phyloP scores from a whole-genome alignment of 1,140 invertebrate species.

The Euglossa dilemma region DNA sequence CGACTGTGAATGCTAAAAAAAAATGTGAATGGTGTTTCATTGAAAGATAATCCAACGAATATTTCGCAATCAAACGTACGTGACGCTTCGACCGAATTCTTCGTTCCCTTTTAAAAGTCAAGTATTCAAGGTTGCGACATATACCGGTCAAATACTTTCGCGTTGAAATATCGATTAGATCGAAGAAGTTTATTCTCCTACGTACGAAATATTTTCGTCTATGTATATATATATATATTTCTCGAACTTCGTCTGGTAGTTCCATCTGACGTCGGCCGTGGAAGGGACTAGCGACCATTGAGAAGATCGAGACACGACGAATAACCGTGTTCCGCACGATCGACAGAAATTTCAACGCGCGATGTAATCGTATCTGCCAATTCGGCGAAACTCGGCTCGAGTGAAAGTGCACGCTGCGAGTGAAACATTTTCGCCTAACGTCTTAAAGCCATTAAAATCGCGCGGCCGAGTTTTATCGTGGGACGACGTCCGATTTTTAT shows the following conservation, averaged over 20 bases:
- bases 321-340: slow-evolving; percentile 48
- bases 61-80: slow-evolving; percentile 21
- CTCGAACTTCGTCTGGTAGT: too few relatives aligned
- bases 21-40: slow-evolving; percentile 3
- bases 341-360: slow-evolving; percentile 66
- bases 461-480: slow-evolving; percentile 33
- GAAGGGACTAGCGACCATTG: neutral
- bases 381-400: slow-evolving; percentile 57
- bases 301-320: slow-evolving; percentile 13
- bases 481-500: slow-evolving; percentile 28
- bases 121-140: slow-evolving; percentile 50
- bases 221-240: too few relatives aligned
- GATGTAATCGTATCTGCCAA: slow-evolving; percentile 61
- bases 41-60: slow-evolving; percentile 3
- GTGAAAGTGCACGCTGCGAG: slow-evolving; percentile 62
- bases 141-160: neutral
- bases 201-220: too few relatives aligned
- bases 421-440: slow-evolving; percentile 65
- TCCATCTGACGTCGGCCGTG: neutral
- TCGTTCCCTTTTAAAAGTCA: slow-evolving; percentile 23
- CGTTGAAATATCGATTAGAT: slow-evolving; percentile 1
- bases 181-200: neutral
- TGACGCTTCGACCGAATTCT: slow-evolving; percentile 33
- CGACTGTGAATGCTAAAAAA: neutral
- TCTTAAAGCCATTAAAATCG: slow-evolving; percentile 55